phyloP scores from a whole-genome alignment of 1,140 invertebrate species.

The Pseudomyrmex concolor region DNA sequence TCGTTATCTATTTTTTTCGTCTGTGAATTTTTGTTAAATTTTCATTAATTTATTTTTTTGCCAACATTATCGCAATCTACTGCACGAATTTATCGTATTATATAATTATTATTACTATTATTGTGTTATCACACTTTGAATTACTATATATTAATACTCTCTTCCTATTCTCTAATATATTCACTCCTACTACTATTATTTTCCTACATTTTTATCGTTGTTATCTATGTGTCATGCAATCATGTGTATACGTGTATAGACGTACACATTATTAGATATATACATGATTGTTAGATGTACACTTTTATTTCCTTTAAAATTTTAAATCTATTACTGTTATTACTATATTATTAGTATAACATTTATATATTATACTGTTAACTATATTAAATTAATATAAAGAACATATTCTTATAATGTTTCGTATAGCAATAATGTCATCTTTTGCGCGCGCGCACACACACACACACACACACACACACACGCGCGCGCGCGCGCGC shows the following conservation, averaged over 20 bases:
- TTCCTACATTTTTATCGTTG: slow-evolving; percentile 39
- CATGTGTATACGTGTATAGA: too few species aligned
- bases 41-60: slow-evolving; percentile 51
- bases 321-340: background rate
- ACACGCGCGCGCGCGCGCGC: background rate
- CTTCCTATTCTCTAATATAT: slow-evolving; percentile 28
- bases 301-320: slow-evolving; percentile 27
- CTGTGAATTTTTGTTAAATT: slow-evolving; percentile 19
- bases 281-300: slow-evolving; percentile 20
- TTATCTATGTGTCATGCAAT: background rate
- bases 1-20: slow-evolving; percentile 8
- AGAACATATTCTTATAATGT: slow-evolving; percentile 36
- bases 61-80: slow-evolving; percentile 11
- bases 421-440: slow-evolving; percentile 8
- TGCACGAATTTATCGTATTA: slow-evolving; percentile 29
- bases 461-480: too few species aligned
- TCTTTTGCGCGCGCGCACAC: background rate
- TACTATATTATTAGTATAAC: too few species aligned
- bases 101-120: slow-evolving; percentile 32
- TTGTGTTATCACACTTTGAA: background rate
- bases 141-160: slow-evolving; percentile 36
- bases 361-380: slow-evolving; percentile 34
- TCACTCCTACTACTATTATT: slow-evolving; percentile 28
- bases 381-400: slow-evolving; percentile 40
- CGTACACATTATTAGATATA: too few species aligned